phyloP scores from a whole-genome alignment of 1,140 invertebrate species.

The Drosophila parvula region DNA sequence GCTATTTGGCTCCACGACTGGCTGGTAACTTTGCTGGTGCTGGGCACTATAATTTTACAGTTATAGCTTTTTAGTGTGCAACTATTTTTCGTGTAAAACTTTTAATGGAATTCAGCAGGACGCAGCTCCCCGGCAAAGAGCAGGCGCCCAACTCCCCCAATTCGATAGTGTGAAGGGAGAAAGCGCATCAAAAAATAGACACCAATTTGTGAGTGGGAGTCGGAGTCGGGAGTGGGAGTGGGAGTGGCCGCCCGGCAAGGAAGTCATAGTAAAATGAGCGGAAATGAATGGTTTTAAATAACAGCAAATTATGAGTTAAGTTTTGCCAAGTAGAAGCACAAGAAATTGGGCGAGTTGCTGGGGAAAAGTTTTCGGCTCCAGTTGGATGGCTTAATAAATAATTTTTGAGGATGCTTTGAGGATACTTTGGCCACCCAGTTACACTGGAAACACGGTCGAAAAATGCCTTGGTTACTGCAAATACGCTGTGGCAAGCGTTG shows the following conservation, averaged over 20 bases:
- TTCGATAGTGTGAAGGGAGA: constrained; percentile 56
- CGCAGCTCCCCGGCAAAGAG: constrained; percentile 21
- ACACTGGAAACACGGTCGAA: constrained; percentile 16
- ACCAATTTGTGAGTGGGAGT: constrained; percentile 51
- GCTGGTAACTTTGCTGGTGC: constrained; percentile 59
- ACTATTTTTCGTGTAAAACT: constrained; percentile 82
- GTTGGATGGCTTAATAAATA: constrained; percentile 78
- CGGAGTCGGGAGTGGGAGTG: background rate
- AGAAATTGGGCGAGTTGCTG: constrained; percentile 22
- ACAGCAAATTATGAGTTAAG: constrained; percentile 81
- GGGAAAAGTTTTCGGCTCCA: constrained; percentile 64
- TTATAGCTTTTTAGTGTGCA: constrained; percentile 82
- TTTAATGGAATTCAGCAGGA: constrained; percentile 79
- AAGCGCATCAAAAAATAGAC: constrained; percentile 76
- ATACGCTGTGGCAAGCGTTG: background rate
- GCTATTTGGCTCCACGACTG: constrained; percentile 10
- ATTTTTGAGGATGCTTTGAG: constrained; percentile 58
- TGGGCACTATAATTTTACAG: constrained; percentile 77
- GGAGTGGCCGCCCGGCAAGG: constrained; percentile 9
- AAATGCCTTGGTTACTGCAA: constrained; percentile 9
- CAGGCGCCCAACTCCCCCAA: constrained; percentile 11
- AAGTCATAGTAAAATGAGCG: constrained; percentile 77
- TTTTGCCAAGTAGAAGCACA: constrained; percentile 55
- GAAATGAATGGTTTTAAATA: constrained; percentile 83
- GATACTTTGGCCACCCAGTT: constrained; percentile 14